Conservation (phyloP, 2,888 invertebrate species). For the Marronus borbonicus region DNA sequence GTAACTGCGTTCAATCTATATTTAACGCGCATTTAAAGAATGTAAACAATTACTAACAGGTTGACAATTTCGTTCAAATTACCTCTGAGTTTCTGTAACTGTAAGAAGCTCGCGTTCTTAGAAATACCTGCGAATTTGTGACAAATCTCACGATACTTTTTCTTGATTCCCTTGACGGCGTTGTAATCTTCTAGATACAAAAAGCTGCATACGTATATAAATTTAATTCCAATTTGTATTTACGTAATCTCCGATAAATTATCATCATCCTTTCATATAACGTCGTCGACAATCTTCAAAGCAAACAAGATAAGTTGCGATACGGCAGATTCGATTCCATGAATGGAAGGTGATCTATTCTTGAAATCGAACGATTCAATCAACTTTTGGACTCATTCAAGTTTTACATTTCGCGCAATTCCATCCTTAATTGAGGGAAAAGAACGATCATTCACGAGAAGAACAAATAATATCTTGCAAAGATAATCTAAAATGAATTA, state of each 20-base stretch:
- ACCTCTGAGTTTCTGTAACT: too few relatives aligned
- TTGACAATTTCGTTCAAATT: conserved; percentile 8
- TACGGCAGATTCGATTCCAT: conserved; percentile 1
- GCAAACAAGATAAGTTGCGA: conserved; percentile 24
- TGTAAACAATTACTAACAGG: conserved; percentile 8
- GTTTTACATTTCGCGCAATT: background rate
- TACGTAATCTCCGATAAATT: conserved; percentile 29
- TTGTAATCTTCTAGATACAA: background rate
- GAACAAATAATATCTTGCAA: conserved; percentile 5
- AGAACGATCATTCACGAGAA: conserved; percentile 18
- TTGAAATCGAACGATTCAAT: background rate
- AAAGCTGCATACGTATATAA: background rate
- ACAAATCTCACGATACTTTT: too few relatives aligned
- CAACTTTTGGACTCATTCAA: conserved; percentile 34
- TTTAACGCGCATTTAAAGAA: conserved; percentile 22
- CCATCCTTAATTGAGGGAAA: background rate
- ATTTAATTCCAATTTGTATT: conserved; percentile 2
- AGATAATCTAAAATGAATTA: conserved; percentile 6
- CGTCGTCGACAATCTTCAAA: background rate
- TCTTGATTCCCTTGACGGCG: too few relatives aligned
- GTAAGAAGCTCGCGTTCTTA: too few relatives aligned
- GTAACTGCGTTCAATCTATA: conserved; percentile 13
- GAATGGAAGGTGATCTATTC: background rate
- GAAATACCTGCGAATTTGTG: too few relatives aligned
- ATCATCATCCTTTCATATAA: conserved; percentile 9